Conservation (phyloP, 1,140 invertebrate species). For the Kradibia gibbosae region DNA sequence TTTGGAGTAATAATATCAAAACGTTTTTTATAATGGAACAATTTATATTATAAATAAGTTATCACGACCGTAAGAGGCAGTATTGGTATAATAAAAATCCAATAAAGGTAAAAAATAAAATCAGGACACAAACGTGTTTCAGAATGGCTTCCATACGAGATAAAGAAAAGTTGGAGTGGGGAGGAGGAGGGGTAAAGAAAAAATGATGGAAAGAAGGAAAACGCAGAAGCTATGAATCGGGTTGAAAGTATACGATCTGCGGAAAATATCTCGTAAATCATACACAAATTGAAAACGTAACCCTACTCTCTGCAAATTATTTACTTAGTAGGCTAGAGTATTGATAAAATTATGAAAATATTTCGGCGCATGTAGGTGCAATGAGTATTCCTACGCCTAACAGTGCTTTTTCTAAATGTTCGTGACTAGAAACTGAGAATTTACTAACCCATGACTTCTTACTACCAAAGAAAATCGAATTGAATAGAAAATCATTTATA, state of each 20-base stretch:
- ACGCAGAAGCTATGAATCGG: neutral
- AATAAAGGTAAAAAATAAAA: neutral
- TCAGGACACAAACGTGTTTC: neutral
- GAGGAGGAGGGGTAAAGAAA: neutral
- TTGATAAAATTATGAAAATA: too few species aligned
- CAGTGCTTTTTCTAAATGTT: constrained; percentile 59
- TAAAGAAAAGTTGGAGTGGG: too few species aligned
- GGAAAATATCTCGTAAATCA: constrained; percentile 35
- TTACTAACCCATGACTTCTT: constrained; percentile 68
- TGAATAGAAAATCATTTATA: constrained; percentile 52
- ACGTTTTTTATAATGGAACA: neutral
- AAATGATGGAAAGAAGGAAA: neutral
- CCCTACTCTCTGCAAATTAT: neutral
- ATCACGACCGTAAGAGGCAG: constrained; percentile 34
- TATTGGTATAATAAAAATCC: constrained; percentile 6
- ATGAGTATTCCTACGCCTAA: constrained; percentile 35
- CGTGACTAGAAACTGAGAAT: constrained; percentile 69
- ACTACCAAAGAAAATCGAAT: constrained; percentile 61
- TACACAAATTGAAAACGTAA: constrained; percentile 49
- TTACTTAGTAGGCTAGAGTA: neutral
- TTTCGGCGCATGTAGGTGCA: neutral
- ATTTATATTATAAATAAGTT: neutral
- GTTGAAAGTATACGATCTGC: constrained; percentile 32
- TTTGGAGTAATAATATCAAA: constrained; percentile 14
- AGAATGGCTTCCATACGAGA: too few species aligned